These are phyloP conservation scores for Euproctis similis DNA, from an alignment of 2,888 invertebrate species.

Conservation along the genomic window DNA sequence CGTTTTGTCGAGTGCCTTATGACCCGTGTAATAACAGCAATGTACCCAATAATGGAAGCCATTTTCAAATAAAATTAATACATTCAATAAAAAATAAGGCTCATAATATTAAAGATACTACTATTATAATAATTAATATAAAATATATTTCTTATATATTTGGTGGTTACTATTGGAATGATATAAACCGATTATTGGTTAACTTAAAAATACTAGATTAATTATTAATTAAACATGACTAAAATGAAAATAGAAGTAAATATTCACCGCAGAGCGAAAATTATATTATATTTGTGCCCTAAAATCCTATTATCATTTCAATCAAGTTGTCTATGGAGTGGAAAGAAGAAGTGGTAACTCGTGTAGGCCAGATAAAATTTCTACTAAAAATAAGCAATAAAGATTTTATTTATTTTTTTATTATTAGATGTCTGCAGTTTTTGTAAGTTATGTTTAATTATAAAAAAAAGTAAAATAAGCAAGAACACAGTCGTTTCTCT, in stretches of 20 bases:
- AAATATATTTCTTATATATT: constrained; percentile 22
- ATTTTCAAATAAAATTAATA: too few species aligned
- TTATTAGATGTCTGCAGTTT: too few species aligned
- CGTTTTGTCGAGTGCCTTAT: background rate
- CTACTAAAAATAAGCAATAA: too few species aligned
- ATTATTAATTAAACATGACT: constrained; percentile 39
- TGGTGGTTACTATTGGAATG: constrained; percentile 31
- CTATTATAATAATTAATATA: constrained; percentile 10
- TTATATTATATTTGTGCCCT: constrained; percentile 43
- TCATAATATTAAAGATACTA: too few species aligned
- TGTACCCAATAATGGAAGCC: background rate
- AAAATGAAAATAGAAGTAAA: constrained; percentile 71
- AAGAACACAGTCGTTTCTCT: too few species aligned
- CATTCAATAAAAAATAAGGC: constrained; percentile 14
- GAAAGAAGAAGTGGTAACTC: too few species aligned
- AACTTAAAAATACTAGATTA: constrained; percentile 20
- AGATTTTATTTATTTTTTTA: too few species aligned
- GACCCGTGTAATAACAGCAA: constrained; percentile 6
- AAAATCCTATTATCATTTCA: constrained; percentile 70
- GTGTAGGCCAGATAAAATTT: too few species aligned
- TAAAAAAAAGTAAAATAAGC: too few species aligned
- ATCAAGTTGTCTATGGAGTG: constrained; percentile 28
- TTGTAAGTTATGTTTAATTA: too few species aligned
- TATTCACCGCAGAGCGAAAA: constrained; percentile 22
- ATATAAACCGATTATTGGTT: constrained; percentile 14